Conservation (phyloP, 2,113 vertebrate species). For the Athene cunicularia region DNA sequence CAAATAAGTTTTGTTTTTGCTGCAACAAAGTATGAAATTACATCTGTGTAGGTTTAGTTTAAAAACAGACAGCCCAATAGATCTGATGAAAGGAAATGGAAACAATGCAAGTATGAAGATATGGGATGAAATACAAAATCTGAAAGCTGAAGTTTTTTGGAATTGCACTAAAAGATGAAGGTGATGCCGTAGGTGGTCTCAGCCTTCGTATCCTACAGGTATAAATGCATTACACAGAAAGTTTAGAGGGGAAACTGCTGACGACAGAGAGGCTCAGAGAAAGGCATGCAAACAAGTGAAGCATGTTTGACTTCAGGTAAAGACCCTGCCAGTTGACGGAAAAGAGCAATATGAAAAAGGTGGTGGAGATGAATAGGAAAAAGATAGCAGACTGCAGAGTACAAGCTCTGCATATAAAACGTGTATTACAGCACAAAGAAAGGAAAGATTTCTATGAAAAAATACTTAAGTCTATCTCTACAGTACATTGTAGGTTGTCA, state of each 20-base stretch:
- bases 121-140: background rate
- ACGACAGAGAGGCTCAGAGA: background rate
- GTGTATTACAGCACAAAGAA: background rate
- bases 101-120: background rate
- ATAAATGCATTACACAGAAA: background rate
- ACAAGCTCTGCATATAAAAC: background rate
- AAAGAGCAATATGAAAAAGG: background rate
- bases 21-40: background rate
- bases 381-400: background rate
- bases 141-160: background rate
- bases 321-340: background rate
- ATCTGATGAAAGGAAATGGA: conserved; percentile 1
- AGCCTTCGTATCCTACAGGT: background rate
- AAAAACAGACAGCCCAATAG: background rate
- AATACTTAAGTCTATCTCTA: background rate
- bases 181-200: background rate
- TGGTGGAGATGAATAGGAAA: background rate
- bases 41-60: background rate
- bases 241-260: background rate
- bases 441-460: background rate
- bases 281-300: background rate
- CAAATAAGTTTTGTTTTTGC: background rate
- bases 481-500: background rate
- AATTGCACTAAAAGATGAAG: background rate
- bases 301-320: background rate